phyloP scores from a whole-genome alignment of 2,888 invertebrate species.

The Hipparchia sbordonii region DNA sequence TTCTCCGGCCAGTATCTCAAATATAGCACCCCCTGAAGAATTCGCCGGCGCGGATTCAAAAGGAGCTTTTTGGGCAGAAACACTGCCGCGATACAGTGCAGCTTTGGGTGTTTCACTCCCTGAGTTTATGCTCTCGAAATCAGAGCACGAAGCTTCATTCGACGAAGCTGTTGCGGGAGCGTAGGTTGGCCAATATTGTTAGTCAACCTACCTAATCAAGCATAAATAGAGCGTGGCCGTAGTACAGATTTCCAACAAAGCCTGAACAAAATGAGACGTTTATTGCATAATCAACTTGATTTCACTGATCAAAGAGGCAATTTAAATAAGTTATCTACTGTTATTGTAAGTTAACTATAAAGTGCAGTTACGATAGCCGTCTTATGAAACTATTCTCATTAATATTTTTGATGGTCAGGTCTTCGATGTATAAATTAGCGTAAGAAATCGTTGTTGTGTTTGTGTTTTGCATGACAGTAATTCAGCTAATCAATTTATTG shows the following conservation, averaged over 20 bases:
- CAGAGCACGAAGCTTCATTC: conserved; percentile 86
- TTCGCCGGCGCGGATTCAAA: conserved; percentile 81
- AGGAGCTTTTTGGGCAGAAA: conserved; percentile 86
- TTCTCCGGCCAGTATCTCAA: conserved; percentile 62
- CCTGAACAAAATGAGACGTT: conserved; percentile 60
- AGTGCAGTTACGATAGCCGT: conserved; percentile 21
- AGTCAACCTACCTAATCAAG: conserved; percentile 55
- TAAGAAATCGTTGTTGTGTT: conserved; percentile 28
- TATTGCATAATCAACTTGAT: conserved; percentile 72
- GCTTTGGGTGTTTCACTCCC: conserved; percentile 85
- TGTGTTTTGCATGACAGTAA: conserved; percentile 25
- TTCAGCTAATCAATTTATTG: conserved; percentile 54
- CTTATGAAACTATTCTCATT: conserved; percentile 8
- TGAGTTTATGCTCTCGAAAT: conserved; percentile 86
- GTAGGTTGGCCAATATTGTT: conserved; percentile 63
- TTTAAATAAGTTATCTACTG: conserved; percentile 23
- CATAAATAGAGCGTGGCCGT: conserved; percentile 76
- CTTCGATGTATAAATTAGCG: conserved; percentile 23
- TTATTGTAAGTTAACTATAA: conserved; percentile 7
- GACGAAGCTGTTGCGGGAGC: conserved; percentile 81
- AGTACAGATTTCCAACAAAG: conserved; percentile 65
- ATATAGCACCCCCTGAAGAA: conserved; percentile 75
- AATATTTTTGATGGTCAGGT: conserved; percentile 8
- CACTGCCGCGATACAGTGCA: conserved; percentile 85
- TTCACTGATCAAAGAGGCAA: conserved; percentile 56